phyloP scores from a whole-genome alignment of 2,113 vertebrate genomes.

The Toxotes jaculatrix region DNA sequence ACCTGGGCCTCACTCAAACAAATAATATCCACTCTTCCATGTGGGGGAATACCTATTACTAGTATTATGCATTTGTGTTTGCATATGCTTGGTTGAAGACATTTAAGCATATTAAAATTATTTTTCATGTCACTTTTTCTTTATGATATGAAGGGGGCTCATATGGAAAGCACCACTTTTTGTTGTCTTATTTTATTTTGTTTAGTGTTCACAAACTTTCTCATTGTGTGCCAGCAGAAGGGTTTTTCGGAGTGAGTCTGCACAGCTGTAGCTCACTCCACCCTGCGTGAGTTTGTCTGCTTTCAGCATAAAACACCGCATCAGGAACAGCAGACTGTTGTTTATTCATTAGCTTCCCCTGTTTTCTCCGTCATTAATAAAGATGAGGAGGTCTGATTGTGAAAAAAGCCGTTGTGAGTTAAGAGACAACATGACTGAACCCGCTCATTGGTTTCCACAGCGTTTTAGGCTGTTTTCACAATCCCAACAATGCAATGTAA shows the following conservation, averaged over 20 bases:
- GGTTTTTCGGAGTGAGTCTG: slow-evolving; percentile 8
- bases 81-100: not conserved
- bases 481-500: not conserved
- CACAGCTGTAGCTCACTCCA: slow-evolving; percentile 9
- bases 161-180: not conserved
- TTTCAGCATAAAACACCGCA: slow-evolving; percentile 47
- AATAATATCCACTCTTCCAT: not conserved
- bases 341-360: slow-evolving; percentile 53
- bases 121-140: not conserved
- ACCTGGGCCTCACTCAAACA: slow-evolving; percentile 24
- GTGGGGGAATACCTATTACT: not conserved
- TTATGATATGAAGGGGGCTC: not conserved
- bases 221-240: slow-evolving; percentile 12
- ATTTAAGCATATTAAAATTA: not conserved
- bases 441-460: not conserved
- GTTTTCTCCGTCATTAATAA: slow-evolving; percentile 53
- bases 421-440: not conserved
- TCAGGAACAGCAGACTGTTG: slow-evolving; percentile 42
- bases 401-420: slow-evolving; percentile 11
- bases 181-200: slow-evolving; percentile 17
- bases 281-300: slow-evolving; percentile 26
- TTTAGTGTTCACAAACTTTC: slow-evolving; percentile 27
- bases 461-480: slow-evolving; percentile 45
- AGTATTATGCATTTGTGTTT: slow-evolving; percentile 20
- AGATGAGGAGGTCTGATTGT: slow-evolving; percentile 45